Evolutionary conservation across 2,888 invertebrate genomes (phyloP).

Genomic region (Osmoderma eremita): DNA sequence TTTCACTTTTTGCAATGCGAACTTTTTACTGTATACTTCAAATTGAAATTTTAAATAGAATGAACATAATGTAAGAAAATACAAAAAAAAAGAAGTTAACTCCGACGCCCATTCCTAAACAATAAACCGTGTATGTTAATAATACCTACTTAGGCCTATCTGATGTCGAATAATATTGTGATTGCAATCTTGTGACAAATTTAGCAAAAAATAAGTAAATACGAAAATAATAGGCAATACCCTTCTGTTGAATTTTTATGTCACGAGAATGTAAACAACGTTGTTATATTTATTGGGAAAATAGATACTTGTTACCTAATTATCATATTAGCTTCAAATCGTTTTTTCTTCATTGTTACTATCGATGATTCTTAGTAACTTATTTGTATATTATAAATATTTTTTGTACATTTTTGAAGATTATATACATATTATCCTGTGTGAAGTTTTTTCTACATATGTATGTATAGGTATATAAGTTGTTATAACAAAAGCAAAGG

Average conservation of each 20-base stretch:
- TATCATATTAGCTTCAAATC: constrained; percentile 41
- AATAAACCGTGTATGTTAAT: constrained; percentile 50
- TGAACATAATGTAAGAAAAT: constrained; percentile 26
- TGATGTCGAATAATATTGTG: constrained; percentile 48
- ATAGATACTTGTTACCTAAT: constrained; percentile 47
- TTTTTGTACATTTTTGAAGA: constrained; percentile 44
- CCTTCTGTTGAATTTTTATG: constrained; percentile 1
- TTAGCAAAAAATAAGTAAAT: constrained; percentile 3
- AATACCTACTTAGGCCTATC: constrained; percentile 48
- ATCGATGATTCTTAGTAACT: constrained; percentile 40
- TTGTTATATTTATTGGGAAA: constrained; percentile 42
- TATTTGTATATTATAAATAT: constrained; percentile 43
- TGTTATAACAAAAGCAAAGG: constrained; percentile 34
- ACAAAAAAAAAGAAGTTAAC: constrained; percentile 27
- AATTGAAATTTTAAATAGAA: constrained; percentile 31
- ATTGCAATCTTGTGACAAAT: constrained; percentile 30
- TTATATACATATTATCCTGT: constrained; percentile 41
- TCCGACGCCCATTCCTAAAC: constrained; percentile 49
- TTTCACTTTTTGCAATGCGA: constrained; percentile 37
- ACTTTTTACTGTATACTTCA: constrained; percentile 41
- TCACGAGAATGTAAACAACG: constrained; percentile 33
- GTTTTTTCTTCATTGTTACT: constrained; percentile 37
- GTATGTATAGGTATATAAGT: too few relatives aligned
- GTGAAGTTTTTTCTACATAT: constrained; percentile 41
- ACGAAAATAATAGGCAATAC: constrained; percentile 16